Conservation (phyloP, 2,797 vertebrate species). For the Bradypodion pumilum region DNA sequence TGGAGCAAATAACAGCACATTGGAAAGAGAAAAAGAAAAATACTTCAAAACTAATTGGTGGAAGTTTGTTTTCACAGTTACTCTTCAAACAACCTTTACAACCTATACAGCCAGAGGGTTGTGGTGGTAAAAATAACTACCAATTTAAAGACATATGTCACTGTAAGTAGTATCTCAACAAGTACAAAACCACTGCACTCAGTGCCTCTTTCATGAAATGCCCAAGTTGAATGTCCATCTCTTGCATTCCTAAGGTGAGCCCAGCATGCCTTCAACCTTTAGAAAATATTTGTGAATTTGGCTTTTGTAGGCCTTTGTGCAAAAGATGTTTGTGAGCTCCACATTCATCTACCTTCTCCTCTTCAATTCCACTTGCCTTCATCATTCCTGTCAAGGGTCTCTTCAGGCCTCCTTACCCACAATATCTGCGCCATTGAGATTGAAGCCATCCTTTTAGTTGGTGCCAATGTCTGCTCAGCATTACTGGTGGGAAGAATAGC, state of each 20-base stretch:
- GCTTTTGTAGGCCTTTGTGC: neutral
- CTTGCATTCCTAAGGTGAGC: too few relatives aligned
- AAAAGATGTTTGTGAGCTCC: neutral
- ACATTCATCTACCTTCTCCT: too few relatives aligned
- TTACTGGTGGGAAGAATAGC: too few relatives aligned
- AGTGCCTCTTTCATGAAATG: neutral
- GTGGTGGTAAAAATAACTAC: neutral
- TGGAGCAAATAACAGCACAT: neutral
- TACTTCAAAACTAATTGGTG: too few relatives aligned
- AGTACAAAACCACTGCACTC: neutral
- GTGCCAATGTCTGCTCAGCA: too few relatives aligned
- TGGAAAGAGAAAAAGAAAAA: too few relatives aligned
- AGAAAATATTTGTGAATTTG: neutral
- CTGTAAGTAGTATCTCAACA: neutral
- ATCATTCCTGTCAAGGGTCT: too few relatives aligned
- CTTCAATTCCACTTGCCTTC: neutral
- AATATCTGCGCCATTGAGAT: neutral
- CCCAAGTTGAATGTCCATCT: neutral
- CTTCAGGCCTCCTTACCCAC: too few relatives aligned
- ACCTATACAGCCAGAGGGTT: neutral
- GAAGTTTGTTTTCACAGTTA: neutral
- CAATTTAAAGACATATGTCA: neutral
- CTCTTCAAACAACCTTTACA: neutral
- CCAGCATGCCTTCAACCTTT: neutral
- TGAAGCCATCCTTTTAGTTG: neutral